Evolutionary conservation across 2,797 vertebrate genomes (phyloP).

Genomic region (Odontamblyopus lacepedii): DNA sequence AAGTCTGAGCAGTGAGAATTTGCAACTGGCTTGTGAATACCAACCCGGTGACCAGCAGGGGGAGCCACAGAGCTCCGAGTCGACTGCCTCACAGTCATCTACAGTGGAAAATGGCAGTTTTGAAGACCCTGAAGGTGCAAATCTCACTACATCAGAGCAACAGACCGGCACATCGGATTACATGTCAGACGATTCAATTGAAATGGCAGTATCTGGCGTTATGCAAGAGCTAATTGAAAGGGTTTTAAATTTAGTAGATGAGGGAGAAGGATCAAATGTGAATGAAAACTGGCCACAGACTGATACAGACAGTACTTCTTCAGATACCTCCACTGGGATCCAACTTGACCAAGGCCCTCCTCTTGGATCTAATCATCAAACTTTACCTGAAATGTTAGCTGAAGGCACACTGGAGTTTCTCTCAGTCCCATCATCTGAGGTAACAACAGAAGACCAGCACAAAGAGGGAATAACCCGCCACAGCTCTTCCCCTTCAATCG

Average conservation of each 20-base stretch:
- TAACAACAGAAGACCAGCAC: conserved; percentile 58
- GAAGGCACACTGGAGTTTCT: conserved; percentile 84
- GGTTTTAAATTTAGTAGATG: conserved; percentile 81
- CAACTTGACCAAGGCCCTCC: conserved; percentile 58
- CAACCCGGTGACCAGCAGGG: conserved; percentile 86
- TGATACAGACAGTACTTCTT: conserved; percentile 79
- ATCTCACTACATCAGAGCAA: conserved; percentile 47
- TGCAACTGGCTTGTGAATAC: conserved; percentile 89
- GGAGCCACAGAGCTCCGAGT: conserved; percentile 90
- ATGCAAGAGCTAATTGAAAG: conserved; percentile 87
- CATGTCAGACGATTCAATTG: conserved; percentile 76
- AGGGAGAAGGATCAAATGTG: conserved; percentile 59
- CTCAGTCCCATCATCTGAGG: conserved; percentile 67
- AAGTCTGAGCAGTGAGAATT: conserved; percentile 95
- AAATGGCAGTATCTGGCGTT: conserved; percentile 85
- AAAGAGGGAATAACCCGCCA: conserved; percentile 84
- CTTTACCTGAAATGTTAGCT: conserved; percentile 79
- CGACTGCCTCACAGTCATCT: conserved; percentile 89
- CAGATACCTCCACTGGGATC: conserved; percentile 63
- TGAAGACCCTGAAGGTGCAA: conserved; percentile 84
- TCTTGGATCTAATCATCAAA: conserved; percentile 67
- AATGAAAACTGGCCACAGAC: conserved; percentile 76
- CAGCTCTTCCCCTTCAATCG: conserved; percentile 91
- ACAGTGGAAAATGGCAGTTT: conserved; percentile 89
- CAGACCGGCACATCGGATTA: conserved; percentile 48